Conservation (phyloP, 2,113 vertebrate genomes). For the Tenebrosternarchus preto region DNA sequence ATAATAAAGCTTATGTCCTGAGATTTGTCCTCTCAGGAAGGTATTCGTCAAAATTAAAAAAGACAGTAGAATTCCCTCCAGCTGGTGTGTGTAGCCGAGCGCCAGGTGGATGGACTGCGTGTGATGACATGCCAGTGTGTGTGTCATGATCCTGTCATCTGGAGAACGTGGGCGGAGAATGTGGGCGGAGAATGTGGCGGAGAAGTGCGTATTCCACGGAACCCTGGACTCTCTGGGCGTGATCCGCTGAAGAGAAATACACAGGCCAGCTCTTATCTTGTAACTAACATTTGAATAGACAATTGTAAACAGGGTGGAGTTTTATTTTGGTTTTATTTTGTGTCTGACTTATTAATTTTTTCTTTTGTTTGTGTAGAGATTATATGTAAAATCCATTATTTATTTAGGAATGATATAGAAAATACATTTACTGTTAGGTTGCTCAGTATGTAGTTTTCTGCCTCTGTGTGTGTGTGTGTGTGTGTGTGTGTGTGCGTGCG, state of each 20-base stretch:
- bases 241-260: background rate
- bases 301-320: background rate
- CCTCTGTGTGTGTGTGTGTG: background rate
- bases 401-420: background rate
- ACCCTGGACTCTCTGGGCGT: conserved; percentile 21
- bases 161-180: background rate
- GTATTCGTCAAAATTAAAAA: no score
- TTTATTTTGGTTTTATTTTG: background rate
- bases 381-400: no score
- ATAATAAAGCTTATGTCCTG: no score
- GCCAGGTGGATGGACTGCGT: conserved; percentile 9
- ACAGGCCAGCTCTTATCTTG: background rate
- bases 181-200: background rate
- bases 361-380: no score
- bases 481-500: background rate
- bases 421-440: background rate
- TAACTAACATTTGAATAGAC: background rate
- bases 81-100: background rate
- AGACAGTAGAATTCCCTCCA: no score
- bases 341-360: background rate
- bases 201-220: background rate
- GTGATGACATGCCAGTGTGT: background rate
- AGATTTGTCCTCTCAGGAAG: no score
- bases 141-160: background rate
- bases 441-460: background rate